Evolutionary conservation across 1,140 invertebrate genomes (phyloP), one percentile per base, ranked within the genome.

Genomic region (Druon quercuslanigerum): DNA sequence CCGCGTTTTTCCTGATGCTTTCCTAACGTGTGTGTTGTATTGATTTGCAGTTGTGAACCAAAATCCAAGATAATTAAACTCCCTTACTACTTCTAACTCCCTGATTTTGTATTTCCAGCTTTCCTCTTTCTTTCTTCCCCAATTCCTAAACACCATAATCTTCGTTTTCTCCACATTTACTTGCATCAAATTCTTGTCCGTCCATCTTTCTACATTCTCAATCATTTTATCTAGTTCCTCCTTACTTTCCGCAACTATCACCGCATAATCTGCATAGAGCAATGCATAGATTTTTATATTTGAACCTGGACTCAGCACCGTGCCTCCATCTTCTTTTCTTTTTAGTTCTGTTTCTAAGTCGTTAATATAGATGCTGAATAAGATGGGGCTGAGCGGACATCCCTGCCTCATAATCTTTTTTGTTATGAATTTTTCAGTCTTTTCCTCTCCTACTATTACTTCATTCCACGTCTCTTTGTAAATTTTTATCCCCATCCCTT

Each of bases 151-250:
- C 1, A 51, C 14, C 50, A 25, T 25, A 25, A 25, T 25, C 20
- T 25, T 25, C 3, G 20, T 25, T 25, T 25, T 25, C 20, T 25
- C 20, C 20, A 25, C 20, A 25, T 25, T 25, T 25, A 25, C 20
- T 3, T 25, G 1, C 20, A 25, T 25, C 20, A 25, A 25, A 25
- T 25, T 25, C 20, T 25, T 25, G 1, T 25, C 20, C 20, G 20
- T 25, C 50, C 51, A 73, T 50, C 17, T 73, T 52, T 73, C 72
- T 50, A 73, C 16, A n/a, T 14, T 51, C 50, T 52, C 51, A 5
- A 73, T 8, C 72, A 50, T 51, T 40, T 73, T 51, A 5, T 52
- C 11, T 33, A 50, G 11, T 0, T 73, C 72, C 50, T 54, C 19
- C 19, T 13, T 50, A 17, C 16, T 14, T 17, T 51, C 51, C n/a